Conservation (phyloP, 1,140 invertebrate species). For the Trinorchestia longiramus region DNA sequence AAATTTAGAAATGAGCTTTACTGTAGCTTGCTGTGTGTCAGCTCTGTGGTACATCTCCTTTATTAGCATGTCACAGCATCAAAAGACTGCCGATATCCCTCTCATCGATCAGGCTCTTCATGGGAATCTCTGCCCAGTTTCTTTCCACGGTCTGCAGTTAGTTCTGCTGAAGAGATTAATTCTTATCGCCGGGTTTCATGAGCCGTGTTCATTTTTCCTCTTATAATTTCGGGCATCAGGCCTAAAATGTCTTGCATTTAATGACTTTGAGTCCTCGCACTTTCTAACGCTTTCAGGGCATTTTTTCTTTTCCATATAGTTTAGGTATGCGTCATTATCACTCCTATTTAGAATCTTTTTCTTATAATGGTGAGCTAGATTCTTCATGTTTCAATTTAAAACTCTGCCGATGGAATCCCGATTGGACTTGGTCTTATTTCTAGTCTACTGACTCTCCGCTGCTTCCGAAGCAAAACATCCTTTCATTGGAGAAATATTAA, state of each 20-base stretch:
- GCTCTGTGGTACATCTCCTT: not conserved
- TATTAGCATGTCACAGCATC: not conserved
- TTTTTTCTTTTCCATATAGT: too few species aligned
- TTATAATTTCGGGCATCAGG: too few species aligned
- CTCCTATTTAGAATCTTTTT: too few species aligned
- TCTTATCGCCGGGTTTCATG: not conserved
- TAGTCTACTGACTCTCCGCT: not conserved
- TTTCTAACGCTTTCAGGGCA: too few species aligned
- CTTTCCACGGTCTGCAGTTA: not conserved
- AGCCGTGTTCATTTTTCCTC: not conserved
- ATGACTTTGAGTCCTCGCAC: too few species aligned
- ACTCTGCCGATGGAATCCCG: not conserved
- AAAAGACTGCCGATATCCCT: not conserved
- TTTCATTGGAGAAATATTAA: not conserved
- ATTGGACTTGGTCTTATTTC: not conserved
- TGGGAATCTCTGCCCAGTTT: not conserved
- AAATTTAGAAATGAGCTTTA: not conserved
- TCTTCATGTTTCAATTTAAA: not conserved
- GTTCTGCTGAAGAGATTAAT: not conserved
- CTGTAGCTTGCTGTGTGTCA: not conserved
- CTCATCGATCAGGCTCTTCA: not conserved
- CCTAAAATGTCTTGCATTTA: too few species aligned
- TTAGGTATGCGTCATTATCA: too few species aligned
- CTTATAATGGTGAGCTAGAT: not conserved
- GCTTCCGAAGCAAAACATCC: not conserved